Conservation (phyloP, 1,140 invertebrate genomes). For the Pseudobourletiella spinata region DNA sequence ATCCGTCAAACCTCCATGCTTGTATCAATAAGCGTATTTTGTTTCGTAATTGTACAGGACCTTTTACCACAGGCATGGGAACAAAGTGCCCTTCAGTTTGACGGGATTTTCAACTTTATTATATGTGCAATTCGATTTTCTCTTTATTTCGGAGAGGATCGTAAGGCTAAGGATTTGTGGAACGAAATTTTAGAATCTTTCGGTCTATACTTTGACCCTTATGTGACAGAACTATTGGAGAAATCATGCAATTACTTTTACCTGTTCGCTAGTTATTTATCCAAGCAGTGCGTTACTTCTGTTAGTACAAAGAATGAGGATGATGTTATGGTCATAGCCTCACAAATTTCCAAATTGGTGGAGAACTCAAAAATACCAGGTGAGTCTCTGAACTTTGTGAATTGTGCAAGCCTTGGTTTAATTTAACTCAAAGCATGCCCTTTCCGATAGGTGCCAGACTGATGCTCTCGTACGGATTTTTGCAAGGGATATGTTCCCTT, state of each 20-base stretch:
- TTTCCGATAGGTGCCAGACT: neutral
- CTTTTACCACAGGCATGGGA: neutral
- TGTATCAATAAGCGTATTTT: too few relatives aligned
- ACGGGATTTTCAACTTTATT: neutral
- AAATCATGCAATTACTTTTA: too few relatives aligned
- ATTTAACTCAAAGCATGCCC: too few relatives aligned
- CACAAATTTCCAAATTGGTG: neutral
- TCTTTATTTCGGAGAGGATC: neutral
- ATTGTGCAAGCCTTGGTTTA: neutral
- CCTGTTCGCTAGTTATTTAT: too few relatives aligned
- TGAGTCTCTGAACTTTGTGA: too few relatives aligned
- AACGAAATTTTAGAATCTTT: neutral
- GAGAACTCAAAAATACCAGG: neutral
- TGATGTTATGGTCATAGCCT: neutral
- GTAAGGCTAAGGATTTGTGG: neutral
- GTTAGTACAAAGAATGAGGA: too few relatives aligned
- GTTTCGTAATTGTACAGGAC: too few relatives aligned
- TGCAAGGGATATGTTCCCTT: neutral
- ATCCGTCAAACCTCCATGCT: too few relatives aligned
- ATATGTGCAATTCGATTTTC: neutral
- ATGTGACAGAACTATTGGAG: too few relatives aligned
- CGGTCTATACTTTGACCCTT: neutral
- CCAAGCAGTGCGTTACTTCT: too few relatives aligned
- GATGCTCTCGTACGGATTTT: neutral
- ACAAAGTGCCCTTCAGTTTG: neutral